Evolutionary conservation across 2,797 vertebrate species (phyloP).

Genomic region (Cuculus canorus): DNA sequence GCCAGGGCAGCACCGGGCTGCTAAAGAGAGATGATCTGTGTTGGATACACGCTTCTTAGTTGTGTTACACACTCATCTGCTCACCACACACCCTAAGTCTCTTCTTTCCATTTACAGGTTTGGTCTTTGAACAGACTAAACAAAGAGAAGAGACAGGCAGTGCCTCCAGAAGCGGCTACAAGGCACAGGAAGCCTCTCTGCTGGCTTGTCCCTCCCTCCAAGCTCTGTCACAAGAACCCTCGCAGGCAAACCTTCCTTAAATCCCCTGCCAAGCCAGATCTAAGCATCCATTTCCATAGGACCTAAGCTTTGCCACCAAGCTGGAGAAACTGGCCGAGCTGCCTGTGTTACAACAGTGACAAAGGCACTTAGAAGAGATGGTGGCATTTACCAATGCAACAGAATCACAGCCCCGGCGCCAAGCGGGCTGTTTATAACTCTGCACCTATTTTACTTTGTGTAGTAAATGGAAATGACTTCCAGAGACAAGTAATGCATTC

Average conservation of each 20-base stretch:
- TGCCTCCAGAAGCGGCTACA: not conserved
- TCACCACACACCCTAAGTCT: not conserved
- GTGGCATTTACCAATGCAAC: not conserved
- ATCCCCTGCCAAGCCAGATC: not conserved
- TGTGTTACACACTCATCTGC: not conserved
- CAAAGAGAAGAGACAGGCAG: not conserved
- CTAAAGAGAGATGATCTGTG: not conserved
- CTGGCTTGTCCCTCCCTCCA: not conserved
- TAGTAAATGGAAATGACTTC: constrained; percentile 8
- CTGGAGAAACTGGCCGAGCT: not conserved
- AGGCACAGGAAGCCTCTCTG: not conserved
- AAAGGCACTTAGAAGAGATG: accelerated
- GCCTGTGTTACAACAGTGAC: not conserved
- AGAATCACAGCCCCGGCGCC: not conserved
- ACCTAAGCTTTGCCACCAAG: not conserved
- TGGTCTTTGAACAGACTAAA: not conserved
- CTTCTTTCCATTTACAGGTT: not conserved
- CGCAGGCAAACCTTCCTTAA: not conserved
- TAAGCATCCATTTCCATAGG: not conserved
- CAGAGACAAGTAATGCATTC: not conserved
- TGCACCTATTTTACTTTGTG: not conserved
- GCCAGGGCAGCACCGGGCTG: not conserved
- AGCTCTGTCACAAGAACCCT: not conserved
- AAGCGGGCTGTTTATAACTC: not conserved
- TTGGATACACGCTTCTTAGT: not conserved